Percentiles rank a stretch among this genome's conserved stretches.
These are phyloP conservation scores for Galendromus occidentalis DNA, from an alignment of 1,140 invertebrate genomes.

Conservation along the genomic window DNA sequence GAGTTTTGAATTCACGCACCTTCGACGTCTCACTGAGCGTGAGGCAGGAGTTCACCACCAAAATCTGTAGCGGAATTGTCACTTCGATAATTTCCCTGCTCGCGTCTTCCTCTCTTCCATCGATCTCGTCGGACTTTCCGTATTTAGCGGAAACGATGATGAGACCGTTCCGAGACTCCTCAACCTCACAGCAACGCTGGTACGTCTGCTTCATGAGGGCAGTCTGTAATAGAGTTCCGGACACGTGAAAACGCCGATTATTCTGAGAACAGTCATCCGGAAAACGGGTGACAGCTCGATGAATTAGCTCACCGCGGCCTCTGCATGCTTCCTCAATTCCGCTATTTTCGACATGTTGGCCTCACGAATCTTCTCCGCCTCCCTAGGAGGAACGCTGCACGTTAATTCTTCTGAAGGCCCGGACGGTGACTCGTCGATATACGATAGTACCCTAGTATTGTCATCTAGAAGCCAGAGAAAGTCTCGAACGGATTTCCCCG, in stretches of 20 bases:
- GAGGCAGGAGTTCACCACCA: constrained; percentile 72
- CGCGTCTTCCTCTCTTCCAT: constrained; percentile 15
- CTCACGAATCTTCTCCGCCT: constrained; percentile 28
- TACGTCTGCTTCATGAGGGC: constrained; percentile 66
- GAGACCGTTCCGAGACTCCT: constrained; percentile 54
- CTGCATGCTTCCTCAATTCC: constrained; percentile 58
- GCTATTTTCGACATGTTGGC: constrained; percentile 39
- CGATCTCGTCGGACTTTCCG: constrained; percentile 37
- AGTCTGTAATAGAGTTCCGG: constrained; percentile 26
- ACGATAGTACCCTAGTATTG: too few species aligned
- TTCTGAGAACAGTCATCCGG: not conserved
- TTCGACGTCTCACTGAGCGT: constrained; percentile 64
- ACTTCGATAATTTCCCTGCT: constrained; percentile 52
- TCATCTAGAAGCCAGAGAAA: too few species aligned
- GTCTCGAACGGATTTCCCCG: too few species aligned
- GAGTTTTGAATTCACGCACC: constrained; percentile 35
- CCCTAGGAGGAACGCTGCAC: constrained; percentile 23
- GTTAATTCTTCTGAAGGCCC: too few species aligned
- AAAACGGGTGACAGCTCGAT: not conserved
- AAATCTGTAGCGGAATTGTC: constrained; percentile 72
- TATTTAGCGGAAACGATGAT: constrained; percentile 66
- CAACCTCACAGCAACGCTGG: constrained; percentile 47
- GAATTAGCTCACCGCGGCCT: constrained; percentile 38
- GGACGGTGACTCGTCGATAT: too few species aligned
- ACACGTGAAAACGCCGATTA: not conserved